Evolutionary conservation across 1,140 invertebrate genomes (phyloP), one percentile per base, ranked within the genome.

Genomic region (Drosophila sp.): DNA sequence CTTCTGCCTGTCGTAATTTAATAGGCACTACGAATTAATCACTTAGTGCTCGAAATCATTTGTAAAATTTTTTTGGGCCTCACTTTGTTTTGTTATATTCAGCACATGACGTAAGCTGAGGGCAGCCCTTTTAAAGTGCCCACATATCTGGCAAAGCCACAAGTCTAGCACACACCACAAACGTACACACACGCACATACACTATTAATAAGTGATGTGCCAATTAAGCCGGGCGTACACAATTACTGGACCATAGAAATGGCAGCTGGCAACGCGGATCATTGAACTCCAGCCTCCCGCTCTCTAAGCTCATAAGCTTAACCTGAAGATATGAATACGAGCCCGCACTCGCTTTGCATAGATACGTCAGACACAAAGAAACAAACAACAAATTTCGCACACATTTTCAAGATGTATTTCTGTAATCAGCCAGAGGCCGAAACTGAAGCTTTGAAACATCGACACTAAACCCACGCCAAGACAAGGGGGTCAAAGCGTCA

Each of bases 271-370:
- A 54, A 13, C 11, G 36, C 41, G 41, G 82, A 89, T 87, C 82
- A 87, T 89, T 87, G 82, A 87, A 87, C 82, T 76, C 81, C 45
- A 34, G 32, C 63, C 66, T 56, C 54, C 45, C 63, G 61, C 69
- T 65, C 62, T 36, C 45, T n/a, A 27, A 14, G 6, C 29, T 45
- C 16, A 43, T 63, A 41, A 71, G 13, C 67, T 45, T 18, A 32
- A 43, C 14, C 32, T 58, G 32, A 53, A 18, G 38, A 66, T 51
- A n/a, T 51, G 40, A n/a, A 45, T 57, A 14, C 59, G 59, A 66
- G 36, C 45, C 56, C 80, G 75, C 73, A 80, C 59, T 77, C 69
- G 73, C 73, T 84, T 77, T 86, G 80, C 80, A 82, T 72, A 76
- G 75, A 18, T 43, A 71, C 18, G 75, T 70, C 38, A 59, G 53